These are phyloP conservation scores for Nasonia vitripennis DNA, from an alignment of 1,140 invertebrate species.

Conservation along the genomic window DNA sequence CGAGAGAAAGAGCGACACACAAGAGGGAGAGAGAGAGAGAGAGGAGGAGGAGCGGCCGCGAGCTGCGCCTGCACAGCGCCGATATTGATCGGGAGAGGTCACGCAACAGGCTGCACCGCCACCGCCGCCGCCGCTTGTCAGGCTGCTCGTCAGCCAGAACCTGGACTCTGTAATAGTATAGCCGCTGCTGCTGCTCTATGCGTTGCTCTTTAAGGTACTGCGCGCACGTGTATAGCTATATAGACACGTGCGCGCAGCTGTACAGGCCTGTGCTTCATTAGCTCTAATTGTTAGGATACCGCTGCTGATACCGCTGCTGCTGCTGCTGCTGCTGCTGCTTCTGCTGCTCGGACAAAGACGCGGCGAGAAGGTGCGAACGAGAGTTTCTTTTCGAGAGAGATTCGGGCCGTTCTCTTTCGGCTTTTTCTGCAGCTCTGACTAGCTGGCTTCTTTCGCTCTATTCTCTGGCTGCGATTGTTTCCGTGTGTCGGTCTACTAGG, in stretches of 20 bases:
- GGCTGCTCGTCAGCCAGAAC: slow-evolving; percentile 32
- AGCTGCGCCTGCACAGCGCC: slow-evolving; percentile 56
- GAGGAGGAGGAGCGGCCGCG: slow-evolving; percentile 26
- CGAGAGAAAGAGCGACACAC: background rate
- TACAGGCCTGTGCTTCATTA: slow-evolving; percentile 34
- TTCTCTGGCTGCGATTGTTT: background rate
- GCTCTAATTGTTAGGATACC: slow-evolving; percentile 34
- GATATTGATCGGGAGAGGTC: slow-evolving; percentile 66
- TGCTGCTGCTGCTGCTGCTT: no score
- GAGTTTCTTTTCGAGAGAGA: no score
- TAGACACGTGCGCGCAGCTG: background rate
- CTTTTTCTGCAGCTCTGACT: background rate
- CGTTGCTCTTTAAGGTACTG: background rate
- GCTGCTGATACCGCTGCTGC: background rate
- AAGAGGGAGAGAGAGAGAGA: no score
- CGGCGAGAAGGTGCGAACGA: background rate
- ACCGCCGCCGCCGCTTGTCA: slow-evolving; percentile 55
- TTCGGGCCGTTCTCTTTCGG: background rate
- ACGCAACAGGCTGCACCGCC: slow-evolving; percentile 66
- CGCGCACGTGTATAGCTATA: background rate
- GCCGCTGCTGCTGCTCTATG: background rate
- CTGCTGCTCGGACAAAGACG: background rate
- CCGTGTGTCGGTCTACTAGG: no score
- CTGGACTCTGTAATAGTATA: background rate
- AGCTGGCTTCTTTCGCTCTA: background rate